Base-by-base conservation (phyloP, 2,797 vertebrate species). In the Gymnoscopelus microlampas region DNA sequence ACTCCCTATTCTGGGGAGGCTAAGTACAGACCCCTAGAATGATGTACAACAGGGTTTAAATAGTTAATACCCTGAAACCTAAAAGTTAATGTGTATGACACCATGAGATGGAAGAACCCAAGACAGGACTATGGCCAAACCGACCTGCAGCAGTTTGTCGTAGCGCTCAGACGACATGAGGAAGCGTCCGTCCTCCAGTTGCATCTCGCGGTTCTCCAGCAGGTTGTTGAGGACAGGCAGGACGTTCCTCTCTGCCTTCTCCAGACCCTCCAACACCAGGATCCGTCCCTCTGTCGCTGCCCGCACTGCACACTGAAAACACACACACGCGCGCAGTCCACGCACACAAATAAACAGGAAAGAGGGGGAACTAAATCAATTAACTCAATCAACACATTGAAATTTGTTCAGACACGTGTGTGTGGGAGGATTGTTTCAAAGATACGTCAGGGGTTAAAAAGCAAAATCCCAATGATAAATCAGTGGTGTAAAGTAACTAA, bases 201-300 rank as follows among this genome's bases (percentile, higher is more conserved):
- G 97, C 97, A 99, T 99, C 89, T 99, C 98, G 56, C 98, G 89
- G 3, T 99, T 99, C 88, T 99, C 98, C 87, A 99, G 88, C 75
- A 99, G 91, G 89, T 99, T 99, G 91, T 99, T 99, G 60, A 99
- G 92, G 39, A 99, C 95, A 0, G 98, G 98, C 57, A 99, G 88
- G 3, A 99, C 98, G 0, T 99, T 99, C 39, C 98, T 93, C 82
- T 99, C 98, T 0, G 96, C 98, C 78, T 98, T 99, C 88, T 99
- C 98, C 83, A 99, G 84, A 1, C 98, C 98, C 88, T 99, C 98
- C 87, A 99, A 88, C 54, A 99, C 87, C 51, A 99, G 94, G 81
- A 96, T 96, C 69, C 98, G 94, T 10, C 98, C 98, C 78, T 96
- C 92, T 0, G 95, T 98, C 1, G 97, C 98, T 0, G 98, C 98